Conservation (phyloP, 2,797 vertebrate species). For the Neostethus bicornis region DNA sequence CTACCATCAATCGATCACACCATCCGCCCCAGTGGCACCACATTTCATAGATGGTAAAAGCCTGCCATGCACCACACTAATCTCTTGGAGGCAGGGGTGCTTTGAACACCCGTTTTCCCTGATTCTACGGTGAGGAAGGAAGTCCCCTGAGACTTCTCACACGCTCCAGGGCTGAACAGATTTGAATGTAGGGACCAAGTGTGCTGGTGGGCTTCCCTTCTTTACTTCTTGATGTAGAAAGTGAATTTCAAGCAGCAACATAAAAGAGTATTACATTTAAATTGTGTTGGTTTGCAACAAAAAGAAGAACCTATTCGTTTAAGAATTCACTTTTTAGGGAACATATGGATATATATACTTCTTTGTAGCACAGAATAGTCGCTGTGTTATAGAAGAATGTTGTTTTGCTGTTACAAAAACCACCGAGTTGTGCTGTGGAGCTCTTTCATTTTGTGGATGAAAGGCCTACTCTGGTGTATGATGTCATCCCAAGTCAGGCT, state of each 20-base stretch:
- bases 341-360: not conserved
- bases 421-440: slow-evolving; percentile 45
- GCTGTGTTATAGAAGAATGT: not conserved
- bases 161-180: slow-evolving; percentile 22
- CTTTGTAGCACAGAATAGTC: not conserved
- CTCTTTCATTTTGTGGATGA: slow-evolving; percentile 14
- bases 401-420: slow-evolving; percentile 24
- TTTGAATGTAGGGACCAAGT: slow-evolving; percentile 5
- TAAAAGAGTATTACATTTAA: not conserved
- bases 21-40: slow-evolving; percentile 38
- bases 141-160: slow-evolving; percentile 37
- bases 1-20: slow-evolving; percentile 23
- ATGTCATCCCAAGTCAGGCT: slow-evolving; percentile 61
- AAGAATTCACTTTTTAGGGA: not conserved
- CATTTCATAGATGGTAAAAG: slow-evolving; percentile 48
- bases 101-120: slow-evolving; percentile 52
- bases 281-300: not conserved
- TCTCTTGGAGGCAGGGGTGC: slow-evolving; percentile 30
- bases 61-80: slow-evolving; percentile 26
- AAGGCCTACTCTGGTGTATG: slow-evolving; percentile 33
- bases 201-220: slow-evolving; percentile 5
- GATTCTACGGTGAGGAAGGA: slow-evolving; percentile 23
- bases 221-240: not conserved
- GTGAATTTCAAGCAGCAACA: slow-evolving; percentile 3
- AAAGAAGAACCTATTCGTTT: not conserved